Conservation (phyloP, 2,797 vertebrate genomes). For the Lagocephalus sceleratus region DNA sequence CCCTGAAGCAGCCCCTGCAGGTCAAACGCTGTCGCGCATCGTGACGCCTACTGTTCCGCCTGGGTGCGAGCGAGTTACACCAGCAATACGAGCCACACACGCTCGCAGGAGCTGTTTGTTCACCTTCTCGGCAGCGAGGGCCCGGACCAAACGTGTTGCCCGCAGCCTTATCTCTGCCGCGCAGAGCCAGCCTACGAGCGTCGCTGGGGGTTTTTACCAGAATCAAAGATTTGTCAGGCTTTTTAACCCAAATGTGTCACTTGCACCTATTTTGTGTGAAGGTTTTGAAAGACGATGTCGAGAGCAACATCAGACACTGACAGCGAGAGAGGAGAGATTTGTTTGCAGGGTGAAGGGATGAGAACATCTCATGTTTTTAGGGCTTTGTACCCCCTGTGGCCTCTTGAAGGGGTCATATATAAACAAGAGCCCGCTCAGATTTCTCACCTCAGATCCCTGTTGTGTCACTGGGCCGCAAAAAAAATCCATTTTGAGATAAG, state of each 20-base stretch:
- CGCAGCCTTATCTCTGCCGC: constrained; percentile 35
- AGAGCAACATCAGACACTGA: constrained; percentile 7
- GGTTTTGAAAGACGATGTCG: constrained; percentile 17
- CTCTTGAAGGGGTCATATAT: no score
- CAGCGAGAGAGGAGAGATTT: constrained; percentile 24
- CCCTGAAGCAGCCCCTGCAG: constrained; percentile 8
- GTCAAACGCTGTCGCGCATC: constrained; percentile 3
- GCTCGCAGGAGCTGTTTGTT: constrained; percentile 10
- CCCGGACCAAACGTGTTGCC: constrained; percentile 15
- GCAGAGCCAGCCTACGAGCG: constrained; percentile 27
- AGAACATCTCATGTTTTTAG: no score
- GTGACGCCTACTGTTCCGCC: background rate
- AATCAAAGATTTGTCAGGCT: constrained; percentile 37
- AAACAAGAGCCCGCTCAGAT: no score
- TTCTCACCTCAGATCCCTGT: no score
- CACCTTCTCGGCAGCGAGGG: constrained; percentile 12
- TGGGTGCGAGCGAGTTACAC: constrained; percentile 10
- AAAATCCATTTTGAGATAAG: no score
- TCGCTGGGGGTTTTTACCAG: constrained; percentile 35
- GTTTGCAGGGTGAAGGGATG: constrained; percentile 9
- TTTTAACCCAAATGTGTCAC: constrained; percentile 19
- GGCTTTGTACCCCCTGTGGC: no score
- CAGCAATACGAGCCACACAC: constrained; percentile 3
- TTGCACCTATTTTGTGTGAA: constrained; percentile 37
- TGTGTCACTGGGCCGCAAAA: no score